phyloP scores from a whole-genome alignment of 2,888 invertebrate genomes.

The Ophion obscuratus region DNA sequence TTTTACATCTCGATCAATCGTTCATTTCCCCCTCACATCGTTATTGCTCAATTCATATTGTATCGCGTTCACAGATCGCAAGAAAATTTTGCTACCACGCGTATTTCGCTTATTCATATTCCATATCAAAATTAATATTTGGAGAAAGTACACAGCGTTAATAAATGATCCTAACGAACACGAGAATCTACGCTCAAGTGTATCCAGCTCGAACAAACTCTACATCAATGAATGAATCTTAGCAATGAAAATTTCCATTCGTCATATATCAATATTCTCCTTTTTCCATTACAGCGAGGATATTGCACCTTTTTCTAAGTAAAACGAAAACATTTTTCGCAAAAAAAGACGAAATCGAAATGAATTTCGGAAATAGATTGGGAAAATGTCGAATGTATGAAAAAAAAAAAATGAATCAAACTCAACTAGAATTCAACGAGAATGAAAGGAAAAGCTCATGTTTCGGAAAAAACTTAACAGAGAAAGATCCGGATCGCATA shows the following conservation, averaged over 20 bases:
- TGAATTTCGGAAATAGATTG: too few relatives aligned
- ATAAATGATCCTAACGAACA: slow-evolving; percentile 9
- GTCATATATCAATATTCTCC: neutral
- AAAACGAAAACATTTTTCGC: too few relatives aligned
- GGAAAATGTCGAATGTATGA: too few relatives aligned
- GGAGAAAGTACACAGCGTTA: neutral
- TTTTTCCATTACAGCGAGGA: neutral
- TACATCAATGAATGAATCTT: neutral
- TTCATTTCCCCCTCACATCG: neutral
- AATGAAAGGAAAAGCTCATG: too few relatives aligned
- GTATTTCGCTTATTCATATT: neutral
- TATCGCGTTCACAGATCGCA: neutral
- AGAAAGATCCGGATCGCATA: too few relatives aligned
- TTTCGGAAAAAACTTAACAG: too few relatives aligned
- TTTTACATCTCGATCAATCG: neutral
- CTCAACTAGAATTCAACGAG: too few relatives aligned
- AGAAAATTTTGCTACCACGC: neutral
- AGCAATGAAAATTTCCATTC: too few relatives aligned
- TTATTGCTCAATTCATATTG: too few relatives aligned
- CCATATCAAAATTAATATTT: slow-evolving; percentile 10
- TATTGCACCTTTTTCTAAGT: too few relatives aligned
- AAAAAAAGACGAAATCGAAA: too few relatives aligned
- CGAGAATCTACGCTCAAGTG: slow-evolving; percentile 1
- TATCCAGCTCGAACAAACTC: slow-evolving; percentile 17
- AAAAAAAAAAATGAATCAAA: too few relatives aligned